Conservation (phyloP, 2,797 vertebrate species). For the Astyanax mexicanus region DNA sequence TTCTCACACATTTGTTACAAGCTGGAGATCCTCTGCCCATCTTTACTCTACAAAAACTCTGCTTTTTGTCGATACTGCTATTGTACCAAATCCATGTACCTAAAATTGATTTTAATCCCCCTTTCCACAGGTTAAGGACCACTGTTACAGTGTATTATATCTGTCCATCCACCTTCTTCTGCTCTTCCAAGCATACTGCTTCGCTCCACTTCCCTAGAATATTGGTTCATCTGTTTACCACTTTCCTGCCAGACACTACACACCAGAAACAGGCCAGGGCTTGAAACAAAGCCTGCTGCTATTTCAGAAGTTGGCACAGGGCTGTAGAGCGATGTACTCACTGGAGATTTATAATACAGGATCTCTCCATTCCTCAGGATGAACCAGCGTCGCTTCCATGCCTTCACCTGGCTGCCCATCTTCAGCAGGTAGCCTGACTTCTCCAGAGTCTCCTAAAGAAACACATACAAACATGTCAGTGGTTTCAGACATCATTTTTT, state of each 20-base stretch:
- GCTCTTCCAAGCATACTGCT: not conserved
- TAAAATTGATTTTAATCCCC: not conserved
- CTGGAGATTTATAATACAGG: conserved; percentile 95
- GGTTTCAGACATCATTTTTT: not conserved
- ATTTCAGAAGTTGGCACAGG: conserved; percentile 16
- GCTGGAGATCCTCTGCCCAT: too few species aligned
- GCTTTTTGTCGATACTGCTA: too few species aligned
- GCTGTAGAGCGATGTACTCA: conserved; percentile 73
- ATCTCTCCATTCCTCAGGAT: conserved; percentile 93
- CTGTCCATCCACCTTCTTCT: not conserved
- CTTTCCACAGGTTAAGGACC: not conserved
- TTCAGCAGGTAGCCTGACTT: conserved; percentile 96
- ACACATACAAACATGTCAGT: conserved; percentile 3
- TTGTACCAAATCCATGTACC: too few species aligned
- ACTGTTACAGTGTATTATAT: not conserved
- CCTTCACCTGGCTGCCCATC: conserved; percentile 92
- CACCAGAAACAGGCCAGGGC: not conserved
- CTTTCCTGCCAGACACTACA: not conserved
- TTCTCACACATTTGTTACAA: too few species aligned
- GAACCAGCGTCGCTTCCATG: conserved; percentile 97
- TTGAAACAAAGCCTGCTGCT: not conserved
- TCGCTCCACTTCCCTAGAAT: not conserved
- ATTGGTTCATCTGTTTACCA: not conserved
- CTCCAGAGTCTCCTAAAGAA: conserved; percentile 87
- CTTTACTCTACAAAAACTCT: too few species aligned